Evolutionary conservation across 2,113 vertebrate species (phyloP).

Genomic region (Hiodon alosoides): DNA sequence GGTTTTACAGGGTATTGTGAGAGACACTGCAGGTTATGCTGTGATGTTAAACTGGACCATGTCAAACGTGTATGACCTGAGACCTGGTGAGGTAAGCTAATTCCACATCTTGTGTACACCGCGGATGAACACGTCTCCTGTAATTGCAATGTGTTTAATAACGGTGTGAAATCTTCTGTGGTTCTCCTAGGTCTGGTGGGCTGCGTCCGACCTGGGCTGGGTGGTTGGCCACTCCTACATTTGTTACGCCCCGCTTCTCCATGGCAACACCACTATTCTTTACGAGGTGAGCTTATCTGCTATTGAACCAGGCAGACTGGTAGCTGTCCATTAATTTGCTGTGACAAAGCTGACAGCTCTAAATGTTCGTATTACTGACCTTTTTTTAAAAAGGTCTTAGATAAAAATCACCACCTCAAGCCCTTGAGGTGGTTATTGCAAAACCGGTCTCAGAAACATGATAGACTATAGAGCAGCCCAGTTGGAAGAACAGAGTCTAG

Average conservation of each 20-base stretch:
- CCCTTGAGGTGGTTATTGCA: no score
- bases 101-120: constrained; percentile 29
- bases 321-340: neutral
- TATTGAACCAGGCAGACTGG: neutral
- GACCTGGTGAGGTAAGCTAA: constrained; percentile 81
- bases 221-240: constrained; percentile 97
- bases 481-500: no score
- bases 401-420: no score
- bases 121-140: neutral
- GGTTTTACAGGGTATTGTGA: constrained; percentile 74
- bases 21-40: constrained; percentile 87
- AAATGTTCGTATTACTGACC: neutral
- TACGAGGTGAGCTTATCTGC: constrained; percentile 76
- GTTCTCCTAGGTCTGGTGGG: constrained; percentile 89
- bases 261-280: constrained; percentile 86
- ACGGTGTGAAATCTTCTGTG: neutral
- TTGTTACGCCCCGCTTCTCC: constrained; percentile 89
- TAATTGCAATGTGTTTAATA: no score
- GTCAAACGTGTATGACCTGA: constrained; percentile 86
- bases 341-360: neutral
- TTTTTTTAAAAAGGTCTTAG: neutral
- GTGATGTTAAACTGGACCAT: constrained; percentile 97
- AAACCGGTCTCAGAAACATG: no score
- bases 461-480: no score
- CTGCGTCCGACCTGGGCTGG: constrained; percentile 95